Conservation (phyloP, 2,113 vertebrate genomes). For the Phoenicopterus ruber region DNA sequence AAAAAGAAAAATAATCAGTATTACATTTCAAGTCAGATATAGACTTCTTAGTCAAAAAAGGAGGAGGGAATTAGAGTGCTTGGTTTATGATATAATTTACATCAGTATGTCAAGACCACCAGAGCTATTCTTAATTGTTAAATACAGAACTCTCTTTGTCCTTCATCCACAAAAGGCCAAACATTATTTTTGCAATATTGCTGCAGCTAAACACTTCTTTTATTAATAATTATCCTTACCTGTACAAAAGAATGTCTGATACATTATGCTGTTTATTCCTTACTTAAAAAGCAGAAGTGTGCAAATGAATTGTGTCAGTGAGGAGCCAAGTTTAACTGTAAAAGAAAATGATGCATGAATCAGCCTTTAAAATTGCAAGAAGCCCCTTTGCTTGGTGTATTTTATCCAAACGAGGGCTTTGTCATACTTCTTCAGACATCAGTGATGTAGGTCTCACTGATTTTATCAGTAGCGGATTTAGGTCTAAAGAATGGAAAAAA, state of each 20-base stretch:
- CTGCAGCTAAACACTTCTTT: not conserved
- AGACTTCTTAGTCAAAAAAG: not conserved
- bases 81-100: slow-evolving; percentile 1
- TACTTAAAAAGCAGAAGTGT: not conserved
- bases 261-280: not conserved
- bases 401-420: not conserved
- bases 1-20: not conserved
- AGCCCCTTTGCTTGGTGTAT: not conserved
- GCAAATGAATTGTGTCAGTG: not conserved
- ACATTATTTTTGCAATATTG: not conserved
- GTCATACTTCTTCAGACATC: not conserved
- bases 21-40: not conserved
- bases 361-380: not conserved
- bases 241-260: not conserved
- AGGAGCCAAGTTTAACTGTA: not conserved
- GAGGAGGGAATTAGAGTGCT: not conserved
- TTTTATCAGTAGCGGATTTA: not conserved
- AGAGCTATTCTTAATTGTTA: not conserved
- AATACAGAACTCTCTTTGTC: not conserved
- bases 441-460: not conserved
- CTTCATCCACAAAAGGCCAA: not conserved
- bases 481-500: not conserved
- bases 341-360: not conserved
- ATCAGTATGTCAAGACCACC: not conserved
- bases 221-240: not conserved